These are phyloP conservation scores for Neosilurus hyrtlii DNA, from an alignment of 2,797 vertebrate genomes.

Conservation along the genomic window DNA sequence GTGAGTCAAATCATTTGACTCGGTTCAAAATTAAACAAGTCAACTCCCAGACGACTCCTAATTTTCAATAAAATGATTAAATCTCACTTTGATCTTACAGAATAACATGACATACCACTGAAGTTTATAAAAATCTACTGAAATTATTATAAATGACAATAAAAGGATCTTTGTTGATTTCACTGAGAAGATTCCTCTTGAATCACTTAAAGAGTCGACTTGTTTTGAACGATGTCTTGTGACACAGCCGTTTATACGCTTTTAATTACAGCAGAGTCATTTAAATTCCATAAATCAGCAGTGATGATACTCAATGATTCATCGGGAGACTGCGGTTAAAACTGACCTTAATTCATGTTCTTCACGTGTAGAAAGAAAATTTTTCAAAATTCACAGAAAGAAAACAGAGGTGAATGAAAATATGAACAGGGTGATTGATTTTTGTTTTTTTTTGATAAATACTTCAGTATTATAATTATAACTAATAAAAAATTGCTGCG, in stretches of 20 bases:
- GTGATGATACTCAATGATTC: too few species aligned
- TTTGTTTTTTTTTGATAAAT: too few species aligned
- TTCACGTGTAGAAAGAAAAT: background rate
- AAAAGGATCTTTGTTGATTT: too few species aligned
- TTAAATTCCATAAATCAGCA: too few species aligned
- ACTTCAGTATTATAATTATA: background rate
- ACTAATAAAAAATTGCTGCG: background rate
- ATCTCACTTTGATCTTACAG: background rate
- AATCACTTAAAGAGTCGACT: background rate
- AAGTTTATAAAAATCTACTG: background rate
- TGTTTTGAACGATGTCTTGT: too few species aligned
- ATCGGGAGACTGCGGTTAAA: background rate
- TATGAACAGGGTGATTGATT: too few species aligned
- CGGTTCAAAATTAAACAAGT: background rate
- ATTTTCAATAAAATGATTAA: background rate
- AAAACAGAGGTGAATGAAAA: background rate
- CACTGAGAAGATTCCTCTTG: background rate
- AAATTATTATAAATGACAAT: background rate
- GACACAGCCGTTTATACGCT: too few species aligned
- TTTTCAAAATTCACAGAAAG: background rate
- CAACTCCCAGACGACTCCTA: background rate
- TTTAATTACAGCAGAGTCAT: too few species aligned
- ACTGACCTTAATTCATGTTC: background rate
- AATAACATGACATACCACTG: background rate
- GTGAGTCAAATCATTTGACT: background rate